phyloP scores from a whole-genome alignment of 2,888 invertebrate genomes.

The Cheilosia urbana region DNA sequence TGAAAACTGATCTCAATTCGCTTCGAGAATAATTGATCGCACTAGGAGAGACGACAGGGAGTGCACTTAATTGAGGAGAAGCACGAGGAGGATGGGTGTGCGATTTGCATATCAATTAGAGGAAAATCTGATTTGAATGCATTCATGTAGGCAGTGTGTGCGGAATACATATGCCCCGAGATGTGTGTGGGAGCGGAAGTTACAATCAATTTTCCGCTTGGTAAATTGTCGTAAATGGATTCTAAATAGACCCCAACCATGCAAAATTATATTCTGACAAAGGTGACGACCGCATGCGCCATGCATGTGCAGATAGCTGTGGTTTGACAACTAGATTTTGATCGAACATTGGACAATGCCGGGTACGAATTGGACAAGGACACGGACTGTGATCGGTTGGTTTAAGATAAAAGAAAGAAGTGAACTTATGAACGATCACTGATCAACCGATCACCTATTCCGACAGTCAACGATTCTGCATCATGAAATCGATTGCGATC shows the following conservation, averaged over 20 bases:
- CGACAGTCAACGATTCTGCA: no score
- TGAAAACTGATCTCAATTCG: slow-evolving; percentile 68
- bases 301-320: no score
- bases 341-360: no score
- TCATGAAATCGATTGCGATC: no score
- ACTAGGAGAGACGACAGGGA: background rate
- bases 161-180: background rate
- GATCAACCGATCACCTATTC: no score
- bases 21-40: slow-evolving; percentile 64
- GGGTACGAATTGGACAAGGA: no score
- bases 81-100: slow-evolving; percentile 60
- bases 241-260: background rate
- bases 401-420: no score
- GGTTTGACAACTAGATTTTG: no score
- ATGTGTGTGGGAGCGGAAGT: slow-evolving; percentile 62
- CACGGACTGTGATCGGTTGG: no score
- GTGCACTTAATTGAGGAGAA: slow-evolving; percentile 52
- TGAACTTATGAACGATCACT: no score
- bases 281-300: background rate
- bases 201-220: slow-evolving; percentile 32
- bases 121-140: slow-evolving; percentile 68
- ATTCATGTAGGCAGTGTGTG: slow-evolving; percentile 37
- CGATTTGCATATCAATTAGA: slow-evolving; percentile 73
- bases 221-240: slow-evolving; percentile 30
- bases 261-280: background rate